Evolutionary conservation across 1,140 invertebrate species (phyloP), one percentile per base, ranked within the genome.

Genomic region (Magallana gigas): DNA sequence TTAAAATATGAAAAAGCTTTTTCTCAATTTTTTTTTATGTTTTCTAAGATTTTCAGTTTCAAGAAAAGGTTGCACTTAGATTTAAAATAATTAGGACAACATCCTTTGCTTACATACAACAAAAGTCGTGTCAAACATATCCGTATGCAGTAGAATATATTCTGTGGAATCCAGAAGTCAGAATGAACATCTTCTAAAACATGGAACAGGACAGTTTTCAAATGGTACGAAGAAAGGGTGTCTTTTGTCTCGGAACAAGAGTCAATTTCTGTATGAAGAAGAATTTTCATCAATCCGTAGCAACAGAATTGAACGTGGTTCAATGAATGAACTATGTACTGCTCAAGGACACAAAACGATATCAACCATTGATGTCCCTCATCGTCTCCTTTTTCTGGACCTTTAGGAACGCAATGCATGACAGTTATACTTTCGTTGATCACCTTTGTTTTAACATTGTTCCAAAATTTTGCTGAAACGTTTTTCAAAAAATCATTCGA

Each of bases 251-350:
- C 64, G 0, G 11, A 3, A 23, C 64, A 71, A 8, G 9, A 6
- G 4, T 71, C 11, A 71, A 71, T 71, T 9, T 71, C 64, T 3
- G 9, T 9, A 71, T 71, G 23, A 23, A 29, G 18, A 9, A 71
- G 16, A 71, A 71, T 71, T 71, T 71, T 71, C 23, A 71, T 3
- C 9, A 71, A 18, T 18, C 64, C 64, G 29, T 71, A 71, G 8
- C 64, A 36, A 71, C 64, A 71, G 29, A 71, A 71, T 8, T 71
- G 64, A 7, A 71, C 64, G 18, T 71, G 64, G 12, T 71, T 71
- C 12, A 71, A 71, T 29, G 64, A 71, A 18, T 9, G 64, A 9
- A 71, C 64, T 11, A 71, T 71, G 23, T 36, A 12, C 23, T 71
- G 16, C 29, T 71, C 64, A 18, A 71, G 64, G 12, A 64, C 14